phyloP scores from a whole-genome alignment of 2,113 vertebrate genomes.

The Nothocercus nigrocapillus region DNA sequence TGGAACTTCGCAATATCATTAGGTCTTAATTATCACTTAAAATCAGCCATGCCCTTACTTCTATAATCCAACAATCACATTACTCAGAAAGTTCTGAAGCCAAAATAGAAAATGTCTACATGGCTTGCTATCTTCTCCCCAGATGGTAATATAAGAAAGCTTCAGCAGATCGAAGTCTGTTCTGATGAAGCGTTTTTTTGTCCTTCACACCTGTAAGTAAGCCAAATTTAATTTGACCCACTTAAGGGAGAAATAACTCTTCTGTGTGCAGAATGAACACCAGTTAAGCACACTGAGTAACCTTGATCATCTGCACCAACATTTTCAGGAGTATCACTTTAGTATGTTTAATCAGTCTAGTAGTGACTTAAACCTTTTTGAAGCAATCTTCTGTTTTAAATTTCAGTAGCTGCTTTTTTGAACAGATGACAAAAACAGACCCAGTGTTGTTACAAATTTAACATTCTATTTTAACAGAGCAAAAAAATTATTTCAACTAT shows the following conservation, averaged over 20 bases:
- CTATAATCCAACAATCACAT: neutral
- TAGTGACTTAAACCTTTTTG: neutral
- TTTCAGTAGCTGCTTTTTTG: neutral
- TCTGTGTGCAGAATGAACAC: neutral
- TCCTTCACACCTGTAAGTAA: neutral
- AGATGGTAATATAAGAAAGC: neutral
- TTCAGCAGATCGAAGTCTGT: neutral
- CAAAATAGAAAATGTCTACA: neutral
- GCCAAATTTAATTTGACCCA: neutral
- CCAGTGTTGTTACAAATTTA: neutral
- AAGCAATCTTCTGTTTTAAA: neutral
- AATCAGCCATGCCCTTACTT: neutral
- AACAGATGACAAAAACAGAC: neutral
- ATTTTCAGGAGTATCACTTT: neutral
- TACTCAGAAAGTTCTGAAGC: neutral
- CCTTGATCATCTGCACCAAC: neutral
- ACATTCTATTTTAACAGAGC: neutral
- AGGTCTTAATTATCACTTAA: neutral
- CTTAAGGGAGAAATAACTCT: neutral
- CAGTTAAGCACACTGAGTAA: neutral
- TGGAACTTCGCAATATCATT: neutral
- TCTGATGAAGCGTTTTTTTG: neutral
- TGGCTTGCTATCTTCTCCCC: neutral
- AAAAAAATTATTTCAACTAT: neutral
- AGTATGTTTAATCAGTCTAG: neutral